Base-by-base conservation (phyloP, 2,797 vertebrate species). In the Jordanella pulchra region DNA sequence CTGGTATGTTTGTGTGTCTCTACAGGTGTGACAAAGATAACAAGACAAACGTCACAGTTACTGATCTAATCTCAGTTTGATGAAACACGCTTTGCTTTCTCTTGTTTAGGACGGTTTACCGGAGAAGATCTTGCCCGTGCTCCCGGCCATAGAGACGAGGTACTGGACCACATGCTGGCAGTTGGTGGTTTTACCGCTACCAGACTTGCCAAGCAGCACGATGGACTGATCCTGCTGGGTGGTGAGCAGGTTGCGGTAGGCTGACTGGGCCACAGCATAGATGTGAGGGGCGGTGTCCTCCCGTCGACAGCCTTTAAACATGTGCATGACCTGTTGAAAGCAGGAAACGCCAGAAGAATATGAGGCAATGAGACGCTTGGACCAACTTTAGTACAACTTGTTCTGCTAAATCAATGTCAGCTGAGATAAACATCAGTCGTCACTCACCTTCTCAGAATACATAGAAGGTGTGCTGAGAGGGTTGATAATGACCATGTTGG, bases 271-370 rank as follows among this genome's bases (percentile, higher is more conserved):
- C 89, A 98, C 95, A 0, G 95, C 94, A 0, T 99, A 99, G 86
- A 99, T 94, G 80, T 99, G 97, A 2, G 98, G 97, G 5, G 97
- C 96, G 0, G 93, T 93, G 92, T 99, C 98, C 67, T 99, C 97
- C 18, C 96, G 92, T 42, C 97, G 94, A 79, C 97, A 98, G 30
- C 97, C 97, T 89, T 99, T 99, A 89, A 99, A 99, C 98, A 99
- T 99, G 93, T 99, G 97, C 96, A 99, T 99, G 85, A 99, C 98
- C 98, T 99, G 86, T 70, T 18, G 56, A 35, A 39, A 0, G 11
- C 0, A 11, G 5, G 0, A 7, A 1, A 0, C 2, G 42, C 18
- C 54, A n/a, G 1, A 48, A 12, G 32, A 11, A n/a, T n/a, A n/a
- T 35, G 25, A 21, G 2, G 17, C 32, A 42, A 50, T 4, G 13